Percentiles rank a stretch among this genome's conserved stretches.
phyloP scores from a whole-genome alignment of 2,797 vertebrate genomes.

The Astyanax mexicanus region DNA sequence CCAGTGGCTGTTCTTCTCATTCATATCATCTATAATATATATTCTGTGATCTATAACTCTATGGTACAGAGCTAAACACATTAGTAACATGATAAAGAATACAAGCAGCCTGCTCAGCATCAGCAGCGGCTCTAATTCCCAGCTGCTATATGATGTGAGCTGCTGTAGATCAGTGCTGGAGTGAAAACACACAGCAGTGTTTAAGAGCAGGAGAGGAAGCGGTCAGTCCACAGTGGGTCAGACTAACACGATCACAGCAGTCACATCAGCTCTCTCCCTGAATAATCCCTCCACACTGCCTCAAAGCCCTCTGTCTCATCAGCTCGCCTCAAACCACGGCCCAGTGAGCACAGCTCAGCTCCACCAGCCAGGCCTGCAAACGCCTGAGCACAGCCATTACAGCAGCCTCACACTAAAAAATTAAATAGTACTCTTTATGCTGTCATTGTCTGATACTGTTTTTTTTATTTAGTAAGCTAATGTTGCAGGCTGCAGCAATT shows the following conservation, averaged over 20 bases:
- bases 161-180: background rate
- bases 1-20: no score
- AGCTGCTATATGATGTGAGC: background rate
- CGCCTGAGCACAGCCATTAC: no score
- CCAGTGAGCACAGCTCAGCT: background rate
- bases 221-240: background rate
- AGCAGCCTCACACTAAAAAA: no score
- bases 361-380: background rate
- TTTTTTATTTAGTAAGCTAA: no score
- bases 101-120: no score
- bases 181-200: background rate
- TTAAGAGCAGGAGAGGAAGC: background rate
- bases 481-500: no score
- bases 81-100: background rate
- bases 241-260: slow-evolving; percentile 50
- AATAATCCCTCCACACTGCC: slow-evolving; percentile 19
- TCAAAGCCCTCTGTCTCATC: slow-evolving; percentile 19
- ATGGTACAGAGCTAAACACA: no score
- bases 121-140: background rate
- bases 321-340: slow-evolving; percentile 13
- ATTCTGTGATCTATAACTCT: no score
- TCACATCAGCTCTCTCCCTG: slow-evolving; percentile 63
- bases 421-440: no score
- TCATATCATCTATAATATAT: no score
- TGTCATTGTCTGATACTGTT: no score